Conservation (phyloP, 2,797 vertebrate genomes). For the Alauda arvensis region DNA sequence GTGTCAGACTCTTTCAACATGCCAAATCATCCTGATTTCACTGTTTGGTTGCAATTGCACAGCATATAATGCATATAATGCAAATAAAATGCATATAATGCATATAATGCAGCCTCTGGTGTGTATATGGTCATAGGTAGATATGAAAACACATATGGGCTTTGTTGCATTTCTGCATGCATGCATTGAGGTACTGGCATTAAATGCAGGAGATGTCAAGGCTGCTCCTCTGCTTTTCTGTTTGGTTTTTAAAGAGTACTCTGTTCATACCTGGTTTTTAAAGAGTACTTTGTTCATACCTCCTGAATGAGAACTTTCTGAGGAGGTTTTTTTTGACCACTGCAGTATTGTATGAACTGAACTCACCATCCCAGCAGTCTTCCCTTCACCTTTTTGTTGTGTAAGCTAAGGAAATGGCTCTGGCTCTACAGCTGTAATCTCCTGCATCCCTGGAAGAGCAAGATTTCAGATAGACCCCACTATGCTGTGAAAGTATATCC, state of each 20-base stretch:
- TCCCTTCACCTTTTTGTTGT: neutral
- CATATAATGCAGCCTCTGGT: neutral
- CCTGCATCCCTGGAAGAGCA: neutral
- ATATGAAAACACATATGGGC: neutral
- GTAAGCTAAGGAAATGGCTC: neutral
- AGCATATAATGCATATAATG: too few species aligned
- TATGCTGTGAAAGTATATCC: neutral
- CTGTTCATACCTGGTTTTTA: neutral
- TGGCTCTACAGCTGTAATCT: neutral
- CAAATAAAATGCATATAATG: too few species aligned
- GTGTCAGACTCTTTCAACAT: neutral
- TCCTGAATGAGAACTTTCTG: neutral
- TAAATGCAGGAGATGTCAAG: neutral
- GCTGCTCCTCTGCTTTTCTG: neutral
- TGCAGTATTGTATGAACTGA: neutral
- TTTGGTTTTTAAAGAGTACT: neutral
- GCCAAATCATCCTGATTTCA: neutral
- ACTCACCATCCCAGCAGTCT: neutral
- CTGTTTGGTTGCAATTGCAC: neutral
- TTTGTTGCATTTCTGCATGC: neutral
- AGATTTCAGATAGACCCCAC: neutral
- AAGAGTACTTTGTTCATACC: neutral
- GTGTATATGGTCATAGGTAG: accelerated
- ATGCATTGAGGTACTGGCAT: neutral
- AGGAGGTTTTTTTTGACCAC: neutral